Evolutionary conservation across 2,797 vertebrate species (phyloP), one percentile per base, ranked within the genome.

Genomic region (Echiichthys vipera): DNA sequence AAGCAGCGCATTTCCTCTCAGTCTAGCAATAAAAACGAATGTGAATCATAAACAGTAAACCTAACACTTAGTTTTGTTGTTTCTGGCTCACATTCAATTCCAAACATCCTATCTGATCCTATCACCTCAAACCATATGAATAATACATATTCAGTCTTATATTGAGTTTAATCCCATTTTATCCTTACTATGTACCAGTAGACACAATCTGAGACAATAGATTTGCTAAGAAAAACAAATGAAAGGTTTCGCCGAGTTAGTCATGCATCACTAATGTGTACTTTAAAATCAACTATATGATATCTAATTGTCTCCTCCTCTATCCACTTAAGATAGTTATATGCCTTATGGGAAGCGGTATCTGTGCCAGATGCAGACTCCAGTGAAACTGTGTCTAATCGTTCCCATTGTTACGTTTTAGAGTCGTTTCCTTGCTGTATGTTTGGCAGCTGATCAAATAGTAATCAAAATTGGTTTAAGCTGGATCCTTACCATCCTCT

Each of bases 371-470:
- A 77, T 72, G 46, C 56, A 77, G 66, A 59, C 37, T 71, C 29
- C 24, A 42, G 40, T 67, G 32, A 71, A 78, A 79, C 50, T 67
- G 59, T 62, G 40, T 65, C 53, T 71, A 76, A 67, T 64, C 84
- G 54, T 51, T 57, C 50, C n/a, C 32, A 50, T 85, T 81, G 72
- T 83, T 70, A 17, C 54, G 36, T 68, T 69, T 71, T 54, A 25
- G 47, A 61, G 58, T 72, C 56, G 70, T 78, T 63, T 68, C 42
- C 63, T 59, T 15, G 45, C 46, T 58, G 27, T 55, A 59, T 37
- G 59, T 80, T 77, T 84, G 81, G 81, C 83, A 72, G 59, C 20
- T 53, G 57, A 83, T 86, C 72, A 78, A 78, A 62, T 67, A 84
- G 66, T 45, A 65, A 76, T 84, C 54, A 75, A 63, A 86, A 75